Percentiles rank a stretch among this genome's conserved stretches.
phyloP scores from a whole-genome alignment of 2,888 invertebrate genomes.

The Brachyptera putata region DNA sequence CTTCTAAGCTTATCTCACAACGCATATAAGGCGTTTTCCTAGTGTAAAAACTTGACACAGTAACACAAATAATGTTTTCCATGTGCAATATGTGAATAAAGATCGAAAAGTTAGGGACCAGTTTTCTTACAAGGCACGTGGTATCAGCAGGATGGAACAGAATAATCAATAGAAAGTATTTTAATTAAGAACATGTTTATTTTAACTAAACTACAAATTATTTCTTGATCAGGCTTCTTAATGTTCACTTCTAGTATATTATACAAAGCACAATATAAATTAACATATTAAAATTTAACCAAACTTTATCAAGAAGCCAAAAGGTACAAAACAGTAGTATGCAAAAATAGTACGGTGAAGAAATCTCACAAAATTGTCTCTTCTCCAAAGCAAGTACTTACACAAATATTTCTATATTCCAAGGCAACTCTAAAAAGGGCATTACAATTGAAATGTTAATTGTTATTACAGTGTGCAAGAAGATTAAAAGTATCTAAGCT shows the following conservation, averaged over 20 bases:
- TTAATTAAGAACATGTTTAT: constrained; percentile 30
- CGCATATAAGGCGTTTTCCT: no score
- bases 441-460: neutral
- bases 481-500: constrained; percentile 5
- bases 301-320: constrained; percentile 30
- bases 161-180: no score
- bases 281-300: constrained; percentile 13
- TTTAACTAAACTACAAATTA: constrained; percentile 29
- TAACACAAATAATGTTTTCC: no score
- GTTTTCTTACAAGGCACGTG: no score
- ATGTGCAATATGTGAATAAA: no score
- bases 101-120: no score
- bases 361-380: constrained; percentile 31
- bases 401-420: no score
- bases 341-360: constrained; percentile 35
- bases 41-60: no score
- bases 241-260: constrained; percentile 28
- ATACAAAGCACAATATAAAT: constrained; percentile 32
- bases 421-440: constrained; percentile 11
- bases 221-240: constrained; percentile 31
- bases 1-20: no score
- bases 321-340: constrained; percentile 34
- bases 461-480: constrained; percentile 11
- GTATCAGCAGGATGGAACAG: no score
- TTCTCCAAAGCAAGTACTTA: neutral